These are phyloP conservation scores for Desmodus rotundus DNA, from an alignment of 2,113 vertebrate species.

Conservation along the genomic window DNA sequence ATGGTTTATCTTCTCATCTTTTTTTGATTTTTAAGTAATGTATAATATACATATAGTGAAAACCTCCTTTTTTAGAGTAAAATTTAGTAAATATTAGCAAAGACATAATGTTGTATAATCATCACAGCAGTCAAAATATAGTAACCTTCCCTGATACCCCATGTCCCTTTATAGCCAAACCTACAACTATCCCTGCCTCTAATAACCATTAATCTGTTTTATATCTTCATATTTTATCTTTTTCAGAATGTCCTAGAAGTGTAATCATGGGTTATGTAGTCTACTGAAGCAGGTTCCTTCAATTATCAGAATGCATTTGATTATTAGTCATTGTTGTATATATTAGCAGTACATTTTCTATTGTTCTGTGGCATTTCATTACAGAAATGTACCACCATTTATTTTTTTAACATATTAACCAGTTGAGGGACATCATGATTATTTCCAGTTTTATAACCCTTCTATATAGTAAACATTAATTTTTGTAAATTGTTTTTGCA, in stretches of 20 bases:
- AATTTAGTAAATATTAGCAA: not conserved
- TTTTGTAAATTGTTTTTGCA: not conserved
- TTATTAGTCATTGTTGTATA: not conserved
- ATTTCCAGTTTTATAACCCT: not conserved
- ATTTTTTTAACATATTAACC: not conserved
- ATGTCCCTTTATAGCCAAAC: not conserved
- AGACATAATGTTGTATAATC: not conserved
- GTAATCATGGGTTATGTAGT: not conserved
- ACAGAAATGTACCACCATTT: not conserved
- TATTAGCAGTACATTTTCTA: not conserved
- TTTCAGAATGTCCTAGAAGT: not conserved
- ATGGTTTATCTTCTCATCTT: not conserved
- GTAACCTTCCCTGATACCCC: not conserved
- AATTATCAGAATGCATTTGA: not conserved
- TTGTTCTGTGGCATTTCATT: not conserved
- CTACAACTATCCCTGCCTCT: not conserved
- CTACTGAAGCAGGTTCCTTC: not conserved
- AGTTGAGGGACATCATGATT: not conserved
- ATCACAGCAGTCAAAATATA: not conserved
- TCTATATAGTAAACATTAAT: not conserved
- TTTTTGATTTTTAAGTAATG: not conserved
- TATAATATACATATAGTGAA: not conserved
- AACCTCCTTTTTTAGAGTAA: not conserved
- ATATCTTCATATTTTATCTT: not conserved
- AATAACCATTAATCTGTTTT: not conserved